Evolutionary conservation across 2,888 invertebrate genomes (phyloP).

Genomic region (Tetanocera ferruginea): DNA sequence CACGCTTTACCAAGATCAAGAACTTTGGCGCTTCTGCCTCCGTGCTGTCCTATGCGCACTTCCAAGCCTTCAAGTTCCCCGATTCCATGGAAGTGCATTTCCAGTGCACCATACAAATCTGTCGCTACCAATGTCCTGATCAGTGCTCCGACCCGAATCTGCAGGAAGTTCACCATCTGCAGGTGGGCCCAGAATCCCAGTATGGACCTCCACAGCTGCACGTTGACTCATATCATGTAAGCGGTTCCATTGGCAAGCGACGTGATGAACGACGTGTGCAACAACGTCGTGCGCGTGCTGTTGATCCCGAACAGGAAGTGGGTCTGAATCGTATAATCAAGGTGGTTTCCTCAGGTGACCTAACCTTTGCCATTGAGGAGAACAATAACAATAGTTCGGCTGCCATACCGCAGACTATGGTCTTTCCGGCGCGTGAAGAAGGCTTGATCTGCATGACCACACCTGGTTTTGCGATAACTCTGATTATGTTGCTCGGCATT

Average conservation of each 20-base stretch:
- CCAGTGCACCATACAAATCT: conserved; percentile 95
- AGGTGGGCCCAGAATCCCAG: conserved; percentile 73
- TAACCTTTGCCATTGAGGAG: conserved; percentile 87
- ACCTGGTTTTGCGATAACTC: conserved; percentile 90
- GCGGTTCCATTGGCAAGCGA: conserved; percentile 75
- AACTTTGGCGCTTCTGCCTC: conserved; percentile 95
- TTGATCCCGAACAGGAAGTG: conserved; percentile 83
- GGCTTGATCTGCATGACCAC: conserved; percentile 93
- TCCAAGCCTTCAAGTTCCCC: conserved; percentile 96
- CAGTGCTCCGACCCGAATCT: conserved; percentile 83
- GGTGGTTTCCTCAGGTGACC: conserved; percentile 91
- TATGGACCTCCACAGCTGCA: conserved; percentile 80
- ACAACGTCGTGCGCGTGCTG: conserved; percentile 75
- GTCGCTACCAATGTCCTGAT: conserved; percentile 92
- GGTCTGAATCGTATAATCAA: conserved; percentile 90
- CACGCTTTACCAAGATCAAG: conserved; percentile 93
- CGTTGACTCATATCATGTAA: conserved; percentile 74
- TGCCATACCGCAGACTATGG: conserved; percentile 76
- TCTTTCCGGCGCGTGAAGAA: conserved; percentile 79
- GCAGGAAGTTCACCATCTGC: conserved; percentile 74
- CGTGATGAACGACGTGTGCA: conserved; percentile 80
- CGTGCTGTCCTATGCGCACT: conserved; percentile 91
- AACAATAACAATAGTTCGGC: conserved; percentile 74
- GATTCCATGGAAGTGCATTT: conserved; percentile 97
- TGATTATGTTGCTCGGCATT: conserved; percentile 85